Conservation (phyloP, 2,888 invertebrate species). For the Lycia hirtaria region DNA sequence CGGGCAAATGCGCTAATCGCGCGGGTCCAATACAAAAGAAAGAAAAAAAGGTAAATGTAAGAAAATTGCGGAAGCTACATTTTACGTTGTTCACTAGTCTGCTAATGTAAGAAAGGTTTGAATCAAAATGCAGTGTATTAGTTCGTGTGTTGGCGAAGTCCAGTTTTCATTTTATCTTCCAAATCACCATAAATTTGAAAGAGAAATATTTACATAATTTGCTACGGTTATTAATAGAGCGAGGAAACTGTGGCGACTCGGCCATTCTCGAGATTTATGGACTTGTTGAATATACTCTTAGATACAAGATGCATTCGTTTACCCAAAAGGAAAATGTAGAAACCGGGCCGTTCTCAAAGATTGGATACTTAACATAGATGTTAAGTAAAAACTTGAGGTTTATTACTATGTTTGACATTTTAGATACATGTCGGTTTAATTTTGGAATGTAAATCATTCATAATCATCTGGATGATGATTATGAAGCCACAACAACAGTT, state of each 20-base stretch:
- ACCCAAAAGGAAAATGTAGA: conserved; percentile 21
- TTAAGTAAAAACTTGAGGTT: background rate
- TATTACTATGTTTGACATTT: background rate
- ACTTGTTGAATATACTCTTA: conserved; percentile 26
- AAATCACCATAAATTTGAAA: conserved; percentile 13
- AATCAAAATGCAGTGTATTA: background rate
- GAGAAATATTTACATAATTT: conserved; percentile 30
- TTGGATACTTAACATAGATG: background rate
- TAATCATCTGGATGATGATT: no score
- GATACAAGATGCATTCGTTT: conserved; percentile 32
- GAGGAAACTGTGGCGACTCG: conserved; percentile 21
- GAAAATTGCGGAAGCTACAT: no score
- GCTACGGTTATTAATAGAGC: conserved; percentile 25
- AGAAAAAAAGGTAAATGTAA: no score
- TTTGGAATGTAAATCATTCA: no score
- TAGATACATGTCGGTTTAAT: no score
- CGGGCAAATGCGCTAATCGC: no score
- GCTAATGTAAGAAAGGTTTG: no score
- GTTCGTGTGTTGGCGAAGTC: background rate
- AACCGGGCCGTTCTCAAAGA: background rate
- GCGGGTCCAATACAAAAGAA: no score
- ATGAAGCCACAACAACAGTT: no score
- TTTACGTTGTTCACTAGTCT: no score
- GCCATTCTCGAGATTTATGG: conserved; percentile 31
- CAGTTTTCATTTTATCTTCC: conserved; percentile 9